phyloP scores from a whole-genome alignment of 2,113 vertebrate species.

The Xyrauchen texanus region DNA sequence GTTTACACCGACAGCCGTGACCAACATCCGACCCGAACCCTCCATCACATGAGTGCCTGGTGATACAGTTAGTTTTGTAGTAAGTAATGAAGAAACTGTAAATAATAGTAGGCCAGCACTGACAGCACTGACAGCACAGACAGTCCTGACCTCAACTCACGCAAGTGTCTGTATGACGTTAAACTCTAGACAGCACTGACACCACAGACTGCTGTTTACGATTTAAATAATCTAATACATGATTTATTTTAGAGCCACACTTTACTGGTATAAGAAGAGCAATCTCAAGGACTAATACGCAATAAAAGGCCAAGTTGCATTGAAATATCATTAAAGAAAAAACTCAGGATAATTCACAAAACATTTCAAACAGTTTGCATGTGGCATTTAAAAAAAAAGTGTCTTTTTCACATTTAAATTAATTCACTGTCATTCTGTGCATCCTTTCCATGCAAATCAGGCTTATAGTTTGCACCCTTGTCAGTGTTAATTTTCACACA shows the following conservation, averaged over 20 bases:
- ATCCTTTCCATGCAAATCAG: too few relatives aligned
- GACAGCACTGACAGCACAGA: not conserved
- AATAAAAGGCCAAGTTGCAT: not conserved
- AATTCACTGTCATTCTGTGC: too few relatives aligned
- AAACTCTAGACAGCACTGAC: not conserved
- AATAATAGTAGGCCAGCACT: not conserved
- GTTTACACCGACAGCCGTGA: slow-evolving; percentile 94
- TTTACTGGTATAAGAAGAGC: not conserved
- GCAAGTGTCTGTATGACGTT: not conserved
- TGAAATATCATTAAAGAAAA: not conserved
- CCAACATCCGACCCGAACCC: slow-evolving; percentile 94
- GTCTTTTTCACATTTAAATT: too few relatives aligned
- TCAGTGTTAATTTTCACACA: too few relatives aligned
- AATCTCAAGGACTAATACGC: not conserved
- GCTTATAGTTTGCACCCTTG: too few relatives aligned
- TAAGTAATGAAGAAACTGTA: slow-evolving; percentile 10
- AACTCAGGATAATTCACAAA: too few relatives aligned
- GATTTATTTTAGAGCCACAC: not conserved
- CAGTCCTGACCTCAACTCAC: not conserved
- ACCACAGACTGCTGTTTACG: too few relatives aligned
- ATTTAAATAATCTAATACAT: not conserved
- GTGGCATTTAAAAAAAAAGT: too few relatives aligned
- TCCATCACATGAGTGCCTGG: slow-evolving; percentile 98
- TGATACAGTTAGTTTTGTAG: not conserved
- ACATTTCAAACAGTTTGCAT: too few relatives aligned